Conservation (phyloP, 2,113 vertebrate species). For the Menidia beryllina region DNA sequence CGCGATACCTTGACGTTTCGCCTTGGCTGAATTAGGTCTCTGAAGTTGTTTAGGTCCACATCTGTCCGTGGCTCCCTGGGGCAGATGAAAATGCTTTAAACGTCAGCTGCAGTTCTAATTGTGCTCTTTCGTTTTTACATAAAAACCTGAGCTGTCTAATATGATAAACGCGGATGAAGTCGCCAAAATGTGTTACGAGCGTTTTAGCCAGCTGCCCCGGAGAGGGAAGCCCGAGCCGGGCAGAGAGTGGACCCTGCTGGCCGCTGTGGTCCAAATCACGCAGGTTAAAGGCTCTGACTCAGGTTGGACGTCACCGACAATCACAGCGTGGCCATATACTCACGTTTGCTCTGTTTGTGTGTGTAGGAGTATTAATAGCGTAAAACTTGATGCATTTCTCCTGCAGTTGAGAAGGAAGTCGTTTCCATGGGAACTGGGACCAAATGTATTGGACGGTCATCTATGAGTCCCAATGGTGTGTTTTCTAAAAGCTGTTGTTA, state of each 20-base stretch:
- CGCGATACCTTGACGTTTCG: too few species aligned
- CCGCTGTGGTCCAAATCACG: constrained; percentile 83
- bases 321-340: background rate
- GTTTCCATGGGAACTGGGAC: constrained; percentile 96
- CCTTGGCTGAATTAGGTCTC: too few species aligned
- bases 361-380: too few species aligned
- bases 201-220: constrained; percentile 85
- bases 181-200: constrained; percentile 84
- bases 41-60: too few species aligned
- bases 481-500: background rate
- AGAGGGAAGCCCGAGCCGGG: constrained; percentile 88
- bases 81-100: background rate
- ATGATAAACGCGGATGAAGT: constrained; percentile 88
- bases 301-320: too few species aligned
- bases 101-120: background rate
- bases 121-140: background rate
- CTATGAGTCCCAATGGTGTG: constrained; percentile 90
- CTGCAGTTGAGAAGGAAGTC: constrained; percentile 85
- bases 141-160: background rate
- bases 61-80: too few species aligned
- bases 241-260: constrained; percentile 91
- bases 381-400: background rate
- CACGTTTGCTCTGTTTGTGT: too few species aligned
- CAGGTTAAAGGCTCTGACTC: background rate
- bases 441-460: constrained; percentile 91